Evolutionary conservation across 1,140 invertebrate genomes (phyloP).

Genomic region (Callitettix versicolor): DNA sequence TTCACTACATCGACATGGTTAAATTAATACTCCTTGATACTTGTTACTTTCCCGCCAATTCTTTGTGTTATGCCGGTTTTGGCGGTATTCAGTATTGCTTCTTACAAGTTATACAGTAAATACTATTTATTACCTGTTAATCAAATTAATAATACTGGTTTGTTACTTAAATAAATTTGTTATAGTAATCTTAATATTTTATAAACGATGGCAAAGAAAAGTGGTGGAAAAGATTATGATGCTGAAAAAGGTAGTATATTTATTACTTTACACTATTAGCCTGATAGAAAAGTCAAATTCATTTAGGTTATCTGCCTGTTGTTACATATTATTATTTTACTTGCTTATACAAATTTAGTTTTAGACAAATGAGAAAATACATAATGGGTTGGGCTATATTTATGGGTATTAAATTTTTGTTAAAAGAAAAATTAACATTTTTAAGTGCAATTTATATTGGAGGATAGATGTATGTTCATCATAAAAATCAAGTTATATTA

Average conservation of each 20-base stretch:
- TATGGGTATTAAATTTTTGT: neutral
- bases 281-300: no score
- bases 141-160: no score
- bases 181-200: no score
- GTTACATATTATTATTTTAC: neutral
- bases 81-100: neutral
- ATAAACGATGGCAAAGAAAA: slow-evolving; percentile 11
- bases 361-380: neutral
- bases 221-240: slow-evolving; percentile 10
- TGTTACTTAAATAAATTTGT: no score
- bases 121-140: no score
- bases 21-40: no score
- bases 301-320: neutral
- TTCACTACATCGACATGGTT: no score
- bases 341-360: neutral
- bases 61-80: neutral
- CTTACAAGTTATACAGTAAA: no score
- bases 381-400: neutral
- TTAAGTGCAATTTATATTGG: no score
- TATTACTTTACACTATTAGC: neutral
- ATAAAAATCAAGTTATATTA: no score
- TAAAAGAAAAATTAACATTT: neutral
- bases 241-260: slow-evolving; percentile 10
- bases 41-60: no score
- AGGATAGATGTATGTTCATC: no score